Percentiles rank a stretch among this genome's conserved stretches.
These are phyloP conservation scores for Ormyrus labotus DNA, from an alignment of 2,888 invertebrate genomes.

Conservation along the genomic window DNA sequence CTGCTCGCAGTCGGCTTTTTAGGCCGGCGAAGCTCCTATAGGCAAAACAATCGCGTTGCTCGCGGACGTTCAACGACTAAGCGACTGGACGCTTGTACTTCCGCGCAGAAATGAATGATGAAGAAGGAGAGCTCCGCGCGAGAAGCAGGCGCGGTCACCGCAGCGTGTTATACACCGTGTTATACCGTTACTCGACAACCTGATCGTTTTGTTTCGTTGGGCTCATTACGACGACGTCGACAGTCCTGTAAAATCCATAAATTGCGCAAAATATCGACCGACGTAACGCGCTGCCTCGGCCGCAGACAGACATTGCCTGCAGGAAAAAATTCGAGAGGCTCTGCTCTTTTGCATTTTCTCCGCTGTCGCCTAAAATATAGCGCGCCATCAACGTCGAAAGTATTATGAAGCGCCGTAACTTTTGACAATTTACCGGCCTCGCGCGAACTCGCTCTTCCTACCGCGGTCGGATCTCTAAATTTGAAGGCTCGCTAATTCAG, in stretches of 20 bases:
- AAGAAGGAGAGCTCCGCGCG: slow-evolving; percentile 23
- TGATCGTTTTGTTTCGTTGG: background rate
- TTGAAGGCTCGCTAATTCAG: too few relatives aligned
- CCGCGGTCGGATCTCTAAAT: too few relatives aligned
- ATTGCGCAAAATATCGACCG: background rate
- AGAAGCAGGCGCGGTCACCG: slow-evolving; percentile 40
- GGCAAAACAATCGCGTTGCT: slow-evolving; percentile 4
- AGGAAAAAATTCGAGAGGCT: too few relatives aligned
- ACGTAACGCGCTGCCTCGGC: background rate
- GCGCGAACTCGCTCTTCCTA: too few relatives aligned
- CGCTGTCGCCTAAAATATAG: background rate
- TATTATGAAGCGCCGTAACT: background rate
- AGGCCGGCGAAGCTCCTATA: too few relatives aligned
- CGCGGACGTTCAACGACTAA: slow-evolving; percentile 17
- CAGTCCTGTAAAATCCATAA: slow-evolving; percentile 20
- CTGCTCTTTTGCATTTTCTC: background rate
- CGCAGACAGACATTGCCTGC: background rate
- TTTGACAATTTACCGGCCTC: too few relatives aligned
- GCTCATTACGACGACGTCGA: background rate
- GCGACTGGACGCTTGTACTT: background rate
- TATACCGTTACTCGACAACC: slow-evolving; percentile 20
- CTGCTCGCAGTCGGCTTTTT: too few relatives aligned
- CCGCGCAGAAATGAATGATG: slow-evolving; percentile 11
- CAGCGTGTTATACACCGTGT: slow-evolving; percentile 11
- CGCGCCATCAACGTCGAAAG: background rate